These are phyloP conservation scores for Chelonia mydas DNA, from an alignment of 2,797 vertebrate genomes.

Conservation along the genomic window DNA sequence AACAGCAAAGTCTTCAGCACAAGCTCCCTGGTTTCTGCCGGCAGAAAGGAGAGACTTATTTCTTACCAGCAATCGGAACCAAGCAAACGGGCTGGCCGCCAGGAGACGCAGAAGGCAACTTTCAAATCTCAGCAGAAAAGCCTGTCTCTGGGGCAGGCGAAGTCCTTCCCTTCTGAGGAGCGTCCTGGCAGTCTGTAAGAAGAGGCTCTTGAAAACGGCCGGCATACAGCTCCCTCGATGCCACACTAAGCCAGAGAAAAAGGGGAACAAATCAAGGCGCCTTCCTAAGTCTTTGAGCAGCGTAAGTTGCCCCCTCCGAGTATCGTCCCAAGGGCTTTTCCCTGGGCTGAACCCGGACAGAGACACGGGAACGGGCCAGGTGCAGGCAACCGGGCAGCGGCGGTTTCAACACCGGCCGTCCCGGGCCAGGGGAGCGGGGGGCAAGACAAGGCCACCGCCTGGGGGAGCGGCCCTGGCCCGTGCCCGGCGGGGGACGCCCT, in stretches of 20 bases:
- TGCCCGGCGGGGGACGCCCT: not conserved
- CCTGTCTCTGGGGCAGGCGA: not conserved
- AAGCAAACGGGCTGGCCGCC: not conserved
- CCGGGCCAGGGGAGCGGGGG: no score
- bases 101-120: not conserved
- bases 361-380: no score
- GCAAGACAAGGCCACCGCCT: no score
- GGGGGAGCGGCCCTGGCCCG: not conserved
- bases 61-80: not conserved
- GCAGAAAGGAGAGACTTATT: not conserved
- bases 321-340: no score
- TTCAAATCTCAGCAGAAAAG: not conserved
- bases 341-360: no score
- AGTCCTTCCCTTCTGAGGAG: constrained; percentile 47
- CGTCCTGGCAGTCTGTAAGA: constrained; percentile 55
- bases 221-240: constrained; percentile 82
- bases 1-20: not conserved
- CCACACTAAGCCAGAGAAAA: not conserved
- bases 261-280: not conserved
- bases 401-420: no score
- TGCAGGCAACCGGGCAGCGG: no score
- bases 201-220: constrained; percentile 41
- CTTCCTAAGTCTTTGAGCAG: accelerated
- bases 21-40: not conserved
- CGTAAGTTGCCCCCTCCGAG: not conserved